A percentile compares a stretch with the other conserved stretches of the same genome.
These are phyloP conservation scores for Abrostola triplasia DNA, from an alignment of 2,888 invertebrate species.

Conservation along the genomic window DNA sequence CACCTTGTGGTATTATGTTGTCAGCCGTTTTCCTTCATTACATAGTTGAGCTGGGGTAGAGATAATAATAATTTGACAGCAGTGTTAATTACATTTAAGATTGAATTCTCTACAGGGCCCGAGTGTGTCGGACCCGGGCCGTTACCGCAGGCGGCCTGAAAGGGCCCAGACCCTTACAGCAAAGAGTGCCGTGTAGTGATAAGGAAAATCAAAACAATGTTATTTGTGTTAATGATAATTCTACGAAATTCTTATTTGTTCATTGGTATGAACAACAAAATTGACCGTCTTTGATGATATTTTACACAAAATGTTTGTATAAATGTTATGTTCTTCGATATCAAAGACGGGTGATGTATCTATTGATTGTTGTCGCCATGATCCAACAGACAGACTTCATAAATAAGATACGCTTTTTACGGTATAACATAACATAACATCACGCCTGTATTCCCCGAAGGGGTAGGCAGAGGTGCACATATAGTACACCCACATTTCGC, in stretches of 20 bases:
- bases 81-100: constrained; percentile 2
- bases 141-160: not conserved
- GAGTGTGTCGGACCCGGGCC: not conserved
- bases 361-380: no score
- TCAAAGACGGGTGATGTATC: no score
- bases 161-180: not conserved
- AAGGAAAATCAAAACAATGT: not conserved
- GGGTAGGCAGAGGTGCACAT: no score
- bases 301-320: no score
- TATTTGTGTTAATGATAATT: not conserved
- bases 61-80: constrained; percentile 1
- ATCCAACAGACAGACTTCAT: no score
- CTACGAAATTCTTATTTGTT: not conserved
- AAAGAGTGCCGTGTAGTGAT: not conserved
- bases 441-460: no score
- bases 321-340: no score
- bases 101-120: not conserved
- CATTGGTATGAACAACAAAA: no score
- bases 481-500: no score
- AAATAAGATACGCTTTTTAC: no score
- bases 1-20: constrained; percentile 35
- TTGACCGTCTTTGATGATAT: no score
- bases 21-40: constrained; percentile 30
- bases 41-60: not conserved
- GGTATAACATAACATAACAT: no score